Conservation (phyloP, 1,140 invertebrate species). For the Apis florea region DNA sequence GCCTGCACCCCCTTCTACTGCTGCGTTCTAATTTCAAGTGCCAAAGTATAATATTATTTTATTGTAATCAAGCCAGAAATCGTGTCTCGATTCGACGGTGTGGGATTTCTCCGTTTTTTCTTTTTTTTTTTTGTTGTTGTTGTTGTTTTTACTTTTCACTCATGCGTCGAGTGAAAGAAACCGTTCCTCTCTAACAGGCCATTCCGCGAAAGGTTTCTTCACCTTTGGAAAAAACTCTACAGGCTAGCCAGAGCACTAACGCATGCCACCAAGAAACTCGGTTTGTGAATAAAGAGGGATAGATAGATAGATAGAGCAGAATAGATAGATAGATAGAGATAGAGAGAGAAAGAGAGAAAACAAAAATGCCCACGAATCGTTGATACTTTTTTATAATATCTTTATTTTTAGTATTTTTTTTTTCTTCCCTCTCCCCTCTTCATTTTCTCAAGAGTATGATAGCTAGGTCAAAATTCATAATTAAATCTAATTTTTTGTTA, state of each 20-base stretch:
- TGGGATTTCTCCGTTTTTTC: constrained; percentile 1
- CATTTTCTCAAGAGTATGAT: too few relatives aligned
- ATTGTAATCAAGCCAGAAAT: constrained; percentile 56
- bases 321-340: constrained; percentile 11
- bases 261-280: constrained; percentile 72
- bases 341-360: constrained; percentile 47
- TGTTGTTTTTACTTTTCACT: constrained; percentile 22
- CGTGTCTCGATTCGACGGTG: constrained; percentile 39
- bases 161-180: constrained; percentile 47
- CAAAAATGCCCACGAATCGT: constrained; percentile 46
- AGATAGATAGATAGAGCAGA: constrained; percentile 11
- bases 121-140: too few relatives aligned
- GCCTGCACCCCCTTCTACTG: constrained; percentile 68
- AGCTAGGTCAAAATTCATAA: too few relatives aligned
- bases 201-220: constrained; percentile 46
- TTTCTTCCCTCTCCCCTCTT: too few relatives aligned
- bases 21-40: constrained; percentile 59
- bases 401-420: neutral
- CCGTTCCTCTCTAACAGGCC: constrained; percentile 45
- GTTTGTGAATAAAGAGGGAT: constrained; percentile 50
- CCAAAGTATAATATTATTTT: constrained; percentile 52
- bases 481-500: too few relatives aligned
- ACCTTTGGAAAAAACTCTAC: constrained; percentile 49
- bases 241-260: constrained; percentile 68
- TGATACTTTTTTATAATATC: constrained; percentile 37